Conservation (phyloP, 2,888 invertebrate species). For the Spilarctia lutea region DNA sequence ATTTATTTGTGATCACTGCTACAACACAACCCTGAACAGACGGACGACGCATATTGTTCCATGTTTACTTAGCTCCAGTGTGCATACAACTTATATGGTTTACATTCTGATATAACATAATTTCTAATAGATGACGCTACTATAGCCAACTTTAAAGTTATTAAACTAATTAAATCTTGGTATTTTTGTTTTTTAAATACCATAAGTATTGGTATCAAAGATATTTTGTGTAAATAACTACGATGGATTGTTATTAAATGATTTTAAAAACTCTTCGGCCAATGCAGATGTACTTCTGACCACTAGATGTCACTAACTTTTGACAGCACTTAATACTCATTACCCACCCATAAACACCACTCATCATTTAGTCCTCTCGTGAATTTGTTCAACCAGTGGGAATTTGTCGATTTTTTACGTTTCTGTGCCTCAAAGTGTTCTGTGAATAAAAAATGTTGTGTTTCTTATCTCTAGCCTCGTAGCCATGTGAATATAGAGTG, state of each 20-base stretch:
- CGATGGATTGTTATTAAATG: background rate
- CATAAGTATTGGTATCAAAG: background rate
- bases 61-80: constrained; percentile 22
- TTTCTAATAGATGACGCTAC: constrained; percentile 43
- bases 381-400: constrained; percentile 23
- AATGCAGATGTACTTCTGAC: background rate
- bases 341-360: background rate
- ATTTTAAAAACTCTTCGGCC: background rate
- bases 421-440: constrained; percentile 36
- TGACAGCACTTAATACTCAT: constrained; percentile 46
- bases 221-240: background rate
- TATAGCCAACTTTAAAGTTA: background rate
- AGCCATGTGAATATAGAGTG: constrained; percentile 49
- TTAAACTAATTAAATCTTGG: background rate
- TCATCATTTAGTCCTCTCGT: constrained; percentile 18
- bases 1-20: constrained; percentile 45
- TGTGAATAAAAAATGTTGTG: constrained; percentile 34
- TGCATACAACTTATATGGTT: constrained; percentile 32
- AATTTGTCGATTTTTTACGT: constrained; percentile 40
- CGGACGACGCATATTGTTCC: constrained; percentile 4
- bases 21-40: constrained; percentile 11
- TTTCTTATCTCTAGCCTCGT: constrained; percentile 24
- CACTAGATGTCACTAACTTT: constrained; percentile 48
- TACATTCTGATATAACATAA: background rate
- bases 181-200: background rate